Percentiles rank a stretch among this genome's conserved stretches.
phyloP scores from a whole-genome alignment of 2,113 vertebrate species.

The Capricornis sumatraensis region DNA sequence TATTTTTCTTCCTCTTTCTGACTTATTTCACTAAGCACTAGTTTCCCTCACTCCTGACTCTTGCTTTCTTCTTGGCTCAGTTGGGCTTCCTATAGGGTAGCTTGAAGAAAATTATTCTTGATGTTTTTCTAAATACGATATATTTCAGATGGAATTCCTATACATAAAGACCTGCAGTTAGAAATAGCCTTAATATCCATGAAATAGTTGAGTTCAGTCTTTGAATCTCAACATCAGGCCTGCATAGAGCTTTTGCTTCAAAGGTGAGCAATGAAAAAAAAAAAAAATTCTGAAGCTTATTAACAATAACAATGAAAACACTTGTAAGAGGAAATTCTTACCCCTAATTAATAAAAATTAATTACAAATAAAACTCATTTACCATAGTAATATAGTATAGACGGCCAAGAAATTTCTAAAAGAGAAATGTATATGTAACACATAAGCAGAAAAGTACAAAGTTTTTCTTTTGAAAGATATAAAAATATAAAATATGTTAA shows the following conservation, averaged over 20 bases:
- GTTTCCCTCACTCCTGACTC: not conserved
- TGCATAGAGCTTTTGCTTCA: not conserved
- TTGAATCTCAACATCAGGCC: not conserved
- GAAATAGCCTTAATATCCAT: not conserved
- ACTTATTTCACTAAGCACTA: not conserved
- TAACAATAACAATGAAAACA: not conserved
- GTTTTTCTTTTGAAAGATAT: not conserved
- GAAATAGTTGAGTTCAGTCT: not conserved
- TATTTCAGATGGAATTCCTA: not conserved
- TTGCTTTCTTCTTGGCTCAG: not conserved
- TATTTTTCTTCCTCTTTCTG: not conserved
- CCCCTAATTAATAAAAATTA: not conserved
- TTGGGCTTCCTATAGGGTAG: not conserved
- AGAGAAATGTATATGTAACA: not conserved
- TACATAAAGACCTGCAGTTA: not conserved
- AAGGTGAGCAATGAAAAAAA: not conserved
- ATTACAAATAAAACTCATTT: not conserved
- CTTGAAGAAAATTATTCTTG: not conserved
- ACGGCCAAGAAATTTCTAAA: not conserved
- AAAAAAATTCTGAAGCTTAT: not conserved
- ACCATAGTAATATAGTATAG: not conserved
- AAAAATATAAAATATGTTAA: not conserved
- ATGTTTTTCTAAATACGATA: not conserved
- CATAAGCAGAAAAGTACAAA: not conserved
- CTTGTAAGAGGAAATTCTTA: not conserved